These are phyloP conservation scores for Eubasilissa regina DNA, from an alignment of 1,140 invertebrate species.

Conservation along the genomic window DNA sequence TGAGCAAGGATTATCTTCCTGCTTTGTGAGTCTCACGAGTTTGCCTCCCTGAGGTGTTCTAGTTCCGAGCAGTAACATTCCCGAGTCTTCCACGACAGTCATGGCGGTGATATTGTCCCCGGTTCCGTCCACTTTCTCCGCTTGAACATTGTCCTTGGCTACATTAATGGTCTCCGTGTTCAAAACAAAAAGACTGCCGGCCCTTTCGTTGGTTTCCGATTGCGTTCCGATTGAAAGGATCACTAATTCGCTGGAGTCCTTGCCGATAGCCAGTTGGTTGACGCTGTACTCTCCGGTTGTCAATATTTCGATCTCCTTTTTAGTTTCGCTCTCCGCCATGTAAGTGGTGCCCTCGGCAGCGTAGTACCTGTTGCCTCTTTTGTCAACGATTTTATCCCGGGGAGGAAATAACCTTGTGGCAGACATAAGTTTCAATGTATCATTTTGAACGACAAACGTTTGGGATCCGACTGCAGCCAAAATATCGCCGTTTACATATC, in stretches of 20 bases:
- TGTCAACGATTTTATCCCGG: background rate
- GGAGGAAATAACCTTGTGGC: background rate
- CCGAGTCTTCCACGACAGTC: background rate
- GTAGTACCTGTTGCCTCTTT: slow-evolving; percentile 8
- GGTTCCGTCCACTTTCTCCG: background rate
- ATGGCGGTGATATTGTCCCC: slow-evolving; percentile 22
- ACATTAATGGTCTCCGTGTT: background rate
- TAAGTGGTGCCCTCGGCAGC: slow-evolving; percentile 1
- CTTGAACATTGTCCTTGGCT: slow-evolving; percentile 3
- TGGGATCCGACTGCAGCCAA: background rate
- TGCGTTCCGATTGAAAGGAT: background rate
- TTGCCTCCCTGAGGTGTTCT: slow-evolving; percentile 19
- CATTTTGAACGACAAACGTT: background rate
- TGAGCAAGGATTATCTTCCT: slow-evolving; percentile 29
- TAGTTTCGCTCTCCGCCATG: slow-evolving; percentile 1
- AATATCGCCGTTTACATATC: slow-evolving; percentile 10
- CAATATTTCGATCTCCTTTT: slow-evolving; percentile 21
- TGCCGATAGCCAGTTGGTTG: slow-evolving; percentile 17
- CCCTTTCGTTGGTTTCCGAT: background rate
- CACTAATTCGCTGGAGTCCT: background rate
- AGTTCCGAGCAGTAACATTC: slow-evolving; percentile 6
- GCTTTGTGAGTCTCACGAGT: slow-evolving; percentile 9
- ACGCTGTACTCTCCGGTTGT: slow-evolving; percentile 26
- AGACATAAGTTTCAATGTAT: too few relatives aligned
- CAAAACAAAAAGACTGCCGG: slow-evolving; percentile 3